A percentile compares a stretch with the other conserved stretches of the same genome.
phyloP scores from a whole-genome alignment of 2,113 vertebrate species.

The Eudyptes chrysolophus region DNA sequence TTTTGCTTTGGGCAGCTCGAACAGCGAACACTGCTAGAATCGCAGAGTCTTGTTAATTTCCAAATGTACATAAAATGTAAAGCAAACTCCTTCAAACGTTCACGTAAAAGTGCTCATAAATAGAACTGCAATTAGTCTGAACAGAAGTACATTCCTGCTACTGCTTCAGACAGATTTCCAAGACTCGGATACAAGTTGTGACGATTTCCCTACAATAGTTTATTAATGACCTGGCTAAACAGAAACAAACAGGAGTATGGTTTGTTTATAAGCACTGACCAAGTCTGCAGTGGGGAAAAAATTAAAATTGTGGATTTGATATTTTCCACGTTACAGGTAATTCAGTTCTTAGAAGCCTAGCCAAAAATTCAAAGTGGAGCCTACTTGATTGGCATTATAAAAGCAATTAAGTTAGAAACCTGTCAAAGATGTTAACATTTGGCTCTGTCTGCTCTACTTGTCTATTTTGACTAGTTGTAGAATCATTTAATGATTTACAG shows the following conservation, averaged over 20 bases:
- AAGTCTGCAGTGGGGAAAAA: constrained; percentile 48
- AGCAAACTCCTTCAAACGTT: not conserved
- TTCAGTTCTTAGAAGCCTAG: constrained; percentile 69
- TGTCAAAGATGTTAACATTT: constrained; percentile 74
- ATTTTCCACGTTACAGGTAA: constrained; percentile 73
- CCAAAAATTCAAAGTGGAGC: constrained; percentile 75
- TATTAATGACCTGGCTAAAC: not conserved
- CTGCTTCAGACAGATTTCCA: not conserved
- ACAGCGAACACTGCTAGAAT: not conserved
- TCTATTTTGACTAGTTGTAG: constrained; percentile 74
- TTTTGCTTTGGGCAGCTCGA: not conserved
- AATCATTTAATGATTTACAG: constrained; percentile 76
- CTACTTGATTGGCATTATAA: constrained; percentile 78
- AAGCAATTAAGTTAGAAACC: constrained; percentile 76
- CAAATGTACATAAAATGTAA: not conserved
- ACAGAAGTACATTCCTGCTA: not conserved
- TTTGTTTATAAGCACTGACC: constrained; percentile 71
- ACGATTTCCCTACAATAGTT: not conserved
- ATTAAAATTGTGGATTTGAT: constrained; percentile 49
- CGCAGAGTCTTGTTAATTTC: not conserved
- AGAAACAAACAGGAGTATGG: not conserved
- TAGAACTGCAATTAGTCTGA: not conserved
- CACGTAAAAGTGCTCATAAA: not conserved
- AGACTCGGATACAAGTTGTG: not conserved
- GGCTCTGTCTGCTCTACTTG: constrained; percentile 59